phyloP scores from a whole-genome alignment of 2,888 invertebrate genomes.

The Leptinotarsa haldemani region DNA sequence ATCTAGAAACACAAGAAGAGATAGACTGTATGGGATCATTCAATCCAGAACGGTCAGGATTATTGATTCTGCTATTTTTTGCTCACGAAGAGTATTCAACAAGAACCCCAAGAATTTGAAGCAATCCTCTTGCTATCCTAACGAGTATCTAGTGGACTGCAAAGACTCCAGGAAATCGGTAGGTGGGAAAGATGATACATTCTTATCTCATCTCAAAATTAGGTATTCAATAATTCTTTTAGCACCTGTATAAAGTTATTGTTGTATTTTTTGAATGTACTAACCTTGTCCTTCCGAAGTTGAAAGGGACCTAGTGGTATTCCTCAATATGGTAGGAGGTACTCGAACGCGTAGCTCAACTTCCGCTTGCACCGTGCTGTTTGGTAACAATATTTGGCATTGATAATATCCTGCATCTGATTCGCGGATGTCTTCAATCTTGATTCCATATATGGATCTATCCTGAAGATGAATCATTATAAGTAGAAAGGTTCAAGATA shows the following conservation, averaged over 20 bases:
- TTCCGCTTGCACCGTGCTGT: slow-evolving; percentile 83
- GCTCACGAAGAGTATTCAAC: no score
- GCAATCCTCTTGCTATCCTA: no score
- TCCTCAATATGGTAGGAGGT: slow-evolving; percentile 92
- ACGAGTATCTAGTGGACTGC: no score
- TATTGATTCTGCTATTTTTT: no score
- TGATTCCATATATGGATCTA: slow-evolving; percentile 84
- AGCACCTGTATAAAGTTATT: not conserved
- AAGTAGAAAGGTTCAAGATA: not conserved
- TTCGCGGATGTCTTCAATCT: slow-evolving; percentile 94
- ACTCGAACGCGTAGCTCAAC: slow-evolving; percentile 88
- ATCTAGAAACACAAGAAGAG: no score
- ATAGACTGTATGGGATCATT: no score
- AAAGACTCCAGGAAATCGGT: no score
- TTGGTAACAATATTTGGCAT: slow-evolving; percentile 87
- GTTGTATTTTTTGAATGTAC: not conserved
- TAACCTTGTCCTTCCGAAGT: slow-evolving; percentile 79
- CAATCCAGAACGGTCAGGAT: no score
- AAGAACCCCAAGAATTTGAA: no score
- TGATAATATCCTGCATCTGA: slow-evolving; percentile 90
- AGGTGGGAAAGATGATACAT: no score
- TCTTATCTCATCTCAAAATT: no score
- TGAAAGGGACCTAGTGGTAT: slow-evolving; percentile 87
- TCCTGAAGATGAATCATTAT: slow-evolving; percentile 61
- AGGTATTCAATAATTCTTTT: not conserved